Evolutionary conservation across 2,113 vertebrate species (phyloP).

Genomic region (Sceloporus undulatus): DNA sequence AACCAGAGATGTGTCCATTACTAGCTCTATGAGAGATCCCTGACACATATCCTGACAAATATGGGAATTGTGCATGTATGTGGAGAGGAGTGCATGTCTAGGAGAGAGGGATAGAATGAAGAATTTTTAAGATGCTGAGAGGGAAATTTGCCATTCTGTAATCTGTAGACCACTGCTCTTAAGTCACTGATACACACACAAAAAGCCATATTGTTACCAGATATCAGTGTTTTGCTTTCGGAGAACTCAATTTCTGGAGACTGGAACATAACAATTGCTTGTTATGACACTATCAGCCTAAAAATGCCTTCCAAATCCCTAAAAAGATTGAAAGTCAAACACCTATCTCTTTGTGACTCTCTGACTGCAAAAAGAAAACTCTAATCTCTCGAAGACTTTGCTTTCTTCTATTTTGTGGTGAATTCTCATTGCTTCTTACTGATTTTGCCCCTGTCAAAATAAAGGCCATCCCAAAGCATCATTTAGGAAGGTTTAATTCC

Average conservation of each 20-base stretch:
- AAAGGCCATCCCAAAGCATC: background rate
- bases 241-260: background rate
- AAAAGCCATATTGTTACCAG: background rate
- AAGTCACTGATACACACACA: background rate
- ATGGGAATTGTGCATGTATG: background rate
- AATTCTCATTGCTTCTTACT: rapidly evolving
- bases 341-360: rapidly evolving
- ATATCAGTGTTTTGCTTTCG: background rate
- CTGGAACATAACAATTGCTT: background rate
- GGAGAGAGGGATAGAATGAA: background rate
- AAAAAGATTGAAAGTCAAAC: background rate
- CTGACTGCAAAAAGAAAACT: background rate
- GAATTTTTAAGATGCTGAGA: background rate
- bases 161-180: background rate
- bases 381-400: background rate
- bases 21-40: background rate
- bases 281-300: background rate
- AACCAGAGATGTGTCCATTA: background rate
- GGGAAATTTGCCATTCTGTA: background rate
- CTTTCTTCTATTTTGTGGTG: background rate
- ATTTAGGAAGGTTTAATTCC: background rate
- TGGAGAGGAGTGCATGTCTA: background rate
- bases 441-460: background rate
- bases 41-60: background rate
- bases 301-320: background rate